These are phyloP conservation scores for Spheniscus humboldti DNA, from an alignment of 2,797 vertebrate species.

Conservation along the genomic window DNA sequence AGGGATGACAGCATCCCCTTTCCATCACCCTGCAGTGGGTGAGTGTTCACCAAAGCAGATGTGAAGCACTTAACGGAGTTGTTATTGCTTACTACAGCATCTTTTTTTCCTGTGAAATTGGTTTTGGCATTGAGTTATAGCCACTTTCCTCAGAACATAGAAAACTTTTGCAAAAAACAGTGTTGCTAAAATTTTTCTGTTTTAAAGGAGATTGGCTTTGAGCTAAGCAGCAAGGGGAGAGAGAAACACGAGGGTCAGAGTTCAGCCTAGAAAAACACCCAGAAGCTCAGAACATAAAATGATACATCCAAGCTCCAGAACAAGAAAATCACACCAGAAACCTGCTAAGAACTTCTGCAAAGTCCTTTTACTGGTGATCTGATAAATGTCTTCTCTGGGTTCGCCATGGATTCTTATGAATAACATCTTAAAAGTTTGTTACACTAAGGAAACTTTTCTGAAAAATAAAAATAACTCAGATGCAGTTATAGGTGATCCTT, in stretches of 20 bases:
- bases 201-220: not conserved
- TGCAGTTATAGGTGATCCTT: not conserved
- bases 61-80: not conserved
- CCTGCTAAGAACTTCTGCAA: not conserved
- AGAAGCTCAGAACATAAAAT: not conserved
- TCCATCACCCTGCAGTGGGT: not conserved
- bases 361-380: not conserved
- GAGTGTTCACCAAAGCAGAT: not conserved
- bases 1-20: not conserved
- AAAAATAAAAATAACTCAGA: not conserved
- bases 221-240: not conserved
- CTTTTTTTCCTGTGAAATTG: not conserved
- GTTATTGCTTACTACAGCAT: not conserved
- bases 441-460: not conserved
- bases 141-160: not conserved
- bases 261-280: not conserved
- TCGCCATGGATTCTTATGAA: not conserved
- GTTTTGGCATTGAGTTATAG: not conserved
- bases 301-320: not conserved
- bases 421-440: not conserved
- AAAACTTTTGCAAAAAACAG: not conserved
- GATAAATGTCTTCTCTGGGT: accelerated
- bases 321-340: not conserved
- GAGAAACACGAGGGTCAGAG: not conserved
- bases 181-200: not conserved